These are phyloP conservation scores for Emys orbicularis DNA, from an alignment of 2,797 vertebrate genomes.

Conservation along the genomic window DNA sequence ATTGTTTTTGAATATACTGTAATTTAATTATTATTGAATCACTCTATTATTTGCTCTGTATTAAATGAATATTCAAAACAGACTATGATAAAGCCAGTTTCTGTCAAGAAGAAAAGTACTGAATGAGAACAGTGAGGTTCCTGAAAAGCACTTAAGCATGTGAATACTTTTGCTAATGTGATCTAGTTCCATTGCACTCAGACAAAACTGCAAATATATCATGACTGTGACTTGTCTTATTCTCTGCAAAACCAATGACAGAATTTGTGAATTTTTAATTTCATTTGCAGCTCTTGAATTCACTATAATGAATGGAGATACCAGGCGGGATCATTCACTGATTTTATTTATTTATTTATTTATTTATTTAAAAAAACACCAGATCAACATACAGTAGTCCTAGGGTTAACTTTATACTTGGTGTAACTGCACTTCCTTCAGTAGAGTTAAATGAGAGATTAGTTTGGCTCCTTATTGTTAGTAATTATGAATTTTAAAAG, in stretches of 20 bases:
- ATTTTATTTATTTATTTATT: not conserved
- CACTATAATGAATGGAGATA: not conserved
- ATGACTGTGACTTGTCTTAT: not conserved
- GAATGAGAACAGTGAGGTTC: not conserved
- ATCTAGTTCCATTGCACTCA: not conserved
- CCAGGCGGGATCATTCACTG: not conserved
- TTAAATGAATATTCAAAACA: not conserved
- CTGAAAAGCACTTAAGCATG: not conserved
- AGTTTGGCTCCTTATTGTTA: not conserved
- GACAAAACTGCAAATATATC: not conserved
- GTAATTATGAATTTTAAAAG: not conserved
- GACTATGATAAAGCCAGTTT: not conserved
- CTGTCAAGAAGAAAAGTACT: not conserved
- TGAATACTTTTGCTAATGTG: not conserved
- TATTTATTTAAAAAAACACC: not conserved
- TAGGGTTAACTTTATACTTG: not conserved
- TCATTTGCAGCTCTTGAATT: not conserved
- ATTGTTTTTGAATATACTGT: not conserved
- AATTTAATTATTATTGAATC: not conserved
- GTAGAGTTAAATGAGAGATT: not conserved
- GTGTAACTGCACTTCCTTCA: not conserved
- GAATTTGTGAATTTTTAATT: not conserved
- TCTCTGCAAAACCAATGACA: not conserved
- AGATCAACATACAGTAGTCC: not conserved
- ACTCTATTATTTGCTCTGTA: not conserved